These are phyloP conservation scores for Hoplias malabaricus DNA, from an alignment of 2,113 vertebrate species.

Conservation along the genomic window DNA sequence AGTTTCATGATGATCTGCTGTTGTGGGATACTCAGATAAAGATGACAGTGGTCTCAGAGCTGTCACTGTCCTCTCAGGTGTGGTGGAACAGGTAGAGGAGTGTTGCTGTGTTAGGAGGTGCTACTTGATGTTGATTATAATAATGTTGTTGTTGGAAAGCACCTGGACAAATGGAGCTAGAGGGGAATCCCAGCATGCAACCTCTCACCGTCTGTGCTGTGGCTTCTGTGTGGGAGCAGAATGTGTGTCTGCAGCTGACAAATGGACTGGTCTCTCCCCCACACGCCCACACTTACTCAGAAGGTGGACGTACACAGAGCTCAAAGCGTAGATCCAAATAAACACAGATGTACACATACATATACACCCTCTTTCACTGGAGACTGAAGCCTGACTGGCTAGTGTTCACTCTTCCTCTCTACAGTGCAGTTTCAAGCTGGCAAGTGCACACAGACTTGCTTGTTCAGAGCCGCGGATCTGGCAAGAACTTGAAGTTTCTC, in stretches of 20 bases:
- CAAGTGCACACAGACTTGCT: slow-evolving; percentile 31
- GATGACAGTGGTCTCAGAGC: slow-evolving; percentile 59
- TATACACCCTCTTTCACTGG: not conserved
- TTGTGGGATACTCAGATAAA: slow-evolving; percentile 47
- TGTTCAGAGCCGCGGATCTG: slow-evolving; percentile 26
- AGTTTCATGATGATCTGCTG: slow-evolving; percentile 68
- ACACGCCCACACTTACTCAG: slow-evolving; percentile 61
- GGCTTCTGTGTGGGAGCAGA: not conserved
- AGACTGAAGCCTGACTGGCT: not conserved
- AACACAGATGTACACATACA: slow-evolving; percentile 27
- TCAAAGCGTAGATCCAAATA: not conserved
- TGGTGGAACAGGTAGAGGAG: slow-evolving; percentile 58
- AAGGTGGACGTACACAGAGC: slow-evolving; percentile 15
- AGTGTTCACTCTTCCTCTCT: not conserved
- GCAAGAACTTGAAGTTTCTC: slow-evolving; percentile 13
- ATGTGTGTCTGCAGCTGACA: not conserved
- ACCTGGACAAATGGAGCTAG: slow-evolving; percentile 46
- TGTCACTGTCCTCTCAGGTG: slow-evolving; percentile 62
- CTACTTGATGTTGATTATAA: slow-evolving; percentile 15
- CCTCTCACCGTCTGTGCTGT: not conserved
- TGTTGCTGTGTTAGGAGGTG: slow-evolving; percentile 35
- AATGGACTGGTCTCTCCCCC: slow-evolving; percentile 5
- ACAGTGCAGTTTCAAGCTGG: slow-evolving; percentile 33
- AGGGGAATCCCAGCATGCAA: slow-evolving; percentile 56
- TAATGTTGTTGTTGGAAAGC: slow-evolving; percentile 46